Evolutionary conservation across 2,113 vertebrate genomes (phyloP).

Genomic region (Tauraco erythrolophus): DNA sequence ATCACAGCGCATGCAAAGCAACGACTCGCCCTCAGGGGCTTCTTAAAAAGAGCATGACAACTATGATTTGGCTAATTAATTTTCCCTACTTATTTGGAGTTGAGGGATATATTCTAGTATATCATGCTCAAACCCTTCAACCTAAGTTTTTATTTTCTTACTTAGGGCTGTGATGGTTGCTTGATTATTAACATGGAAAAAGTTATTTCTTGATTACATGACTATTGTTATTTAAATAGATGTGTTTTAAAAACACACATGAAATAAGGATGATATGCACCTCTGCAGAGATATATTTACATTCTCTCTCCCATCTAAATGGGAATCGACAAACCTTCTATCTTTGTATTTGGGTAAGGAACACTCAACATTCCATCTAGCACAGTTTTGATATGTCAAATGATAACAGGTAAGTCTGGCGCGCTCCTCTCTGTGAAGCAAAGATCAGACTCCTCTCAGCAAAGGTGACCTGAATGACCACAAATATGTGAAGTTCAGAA

Average conservation of each 20-base stretch:
- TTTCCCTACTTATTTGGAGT: neutral
- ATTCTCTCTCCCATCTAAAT: neutral
- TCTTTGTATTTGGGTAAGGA: neutral
- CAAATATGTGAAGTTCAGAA: neutral
- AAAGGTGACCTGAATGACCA: neutral
- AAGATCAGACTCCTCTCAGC: neutral
- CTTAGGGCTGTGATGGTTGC: neutral
- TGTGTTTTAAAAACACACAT: neutral
- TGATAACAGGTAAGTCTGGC: neutral
- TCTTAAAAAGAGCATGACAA: conserved; percentile 1
- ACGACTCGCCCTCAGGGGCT: neutral
- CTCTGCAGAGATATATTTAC: neutral
- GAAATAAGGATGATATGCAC: neutral
- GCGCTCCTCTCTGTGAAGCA: neutral
- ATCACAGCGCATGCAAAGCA: neutral
- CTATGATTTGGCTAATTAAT: conserved; percentile 32
- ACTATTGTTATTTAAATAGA: neutral
- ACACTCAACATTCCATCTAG: neutral
- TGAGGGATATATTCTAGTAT: neutral
- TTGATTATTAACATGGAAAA: neutral
- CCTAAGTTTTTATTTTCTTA: neutral
- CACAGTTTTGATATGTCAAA: neutral
- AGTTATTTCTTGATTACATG: neutral
- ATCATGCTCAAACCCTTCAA: neutral
- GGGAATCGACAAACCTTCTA: neutral